These are phyloP conservation scores for Leptestheria dahalacensis DNA, from an alignment of 1,140 invertebrate species.

Conservation along the genomic window DNA sequence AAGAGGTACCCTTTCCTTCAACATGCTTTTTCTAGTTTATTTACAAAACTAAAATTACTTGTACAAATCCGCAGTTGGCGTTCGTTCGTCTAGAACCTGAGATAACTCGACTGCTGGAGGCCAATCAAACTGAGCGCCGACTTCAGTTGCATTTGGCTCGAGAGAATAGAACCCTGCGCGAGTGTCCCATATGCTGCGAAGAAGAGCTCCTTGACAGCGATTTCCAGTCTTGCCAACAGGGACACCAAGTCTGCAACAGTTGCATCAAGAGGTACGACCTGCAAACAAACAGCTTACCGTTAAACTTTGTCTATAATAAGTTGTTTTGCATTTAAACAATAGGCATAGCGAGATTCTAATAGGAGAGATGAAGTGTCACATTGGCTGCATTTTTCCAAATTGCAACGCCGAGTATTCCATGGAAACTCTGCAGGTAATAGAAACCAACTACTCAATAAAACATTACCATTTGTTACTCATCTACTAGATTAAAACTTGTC, in stretches of 20 bases:
- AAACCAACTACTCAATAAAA: too few species aligned
- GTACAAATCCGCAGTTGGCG: too few species aligned
- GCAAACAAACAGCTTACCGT: too few species aligned
- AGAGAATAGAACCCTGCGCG: neutral
- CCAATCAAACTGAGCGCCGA: neutral
- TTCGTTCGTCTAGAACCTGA: too few species aligned
- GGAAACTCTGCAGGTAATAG: too few species aligned
- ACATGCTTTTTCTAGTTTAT: too few species aligned
- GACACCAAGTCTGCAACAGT: neutral
- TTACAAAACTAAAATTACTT: too few species aligned
- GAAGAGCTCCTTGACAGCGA: neutral
- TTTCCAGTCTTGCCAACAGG: neutral
- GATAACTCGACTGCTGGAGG: neutral
- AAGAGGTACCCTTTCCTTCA: too few species aligned
- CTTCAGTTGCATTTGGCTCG: neutral
- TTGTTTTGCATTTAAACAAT: neutral
- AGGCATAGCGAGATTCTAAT: neutral
- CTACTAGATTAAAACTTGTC: neutral
- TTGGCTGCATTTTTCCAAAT: neutral
- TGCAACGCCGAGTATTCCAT: too few species aligned
- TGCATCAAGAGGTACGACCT: neutral
- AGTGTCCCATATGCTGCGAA: slow-evolving; percentile 1
- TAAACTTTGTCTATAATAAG: neutral
- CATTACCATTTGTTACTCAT: too few species aligned
- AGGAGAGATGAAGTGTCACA: neutral